phyloP scores from a whole-genome alignment of 2,888 invertebrate genomes.

The Leptinotarsa haldemani region DNA sequence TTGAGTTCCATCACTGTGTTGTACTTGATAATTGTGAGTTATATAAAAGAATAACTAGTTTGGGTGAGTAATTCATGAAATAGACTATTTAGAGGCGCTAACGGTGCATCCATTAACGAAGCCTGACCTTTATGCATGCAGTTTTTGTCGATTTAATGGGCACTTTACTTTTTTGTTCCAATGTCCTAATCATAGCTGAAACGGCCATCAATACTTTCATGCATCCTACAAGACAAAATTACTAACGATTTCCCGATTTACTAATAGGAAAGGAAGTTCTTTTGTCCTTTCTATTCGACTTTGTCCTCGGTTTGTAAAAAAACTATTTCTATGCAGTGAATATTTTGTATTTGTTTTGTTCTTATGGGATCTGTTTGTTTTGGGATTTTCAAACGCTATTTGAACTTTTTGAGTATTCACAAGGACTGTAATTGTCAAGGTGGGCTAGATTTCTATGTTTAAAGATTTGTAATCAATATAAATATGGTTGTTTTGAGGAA shows the following conservation, averaged over 20 bases:
- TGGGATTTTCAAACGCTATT: not conserved
- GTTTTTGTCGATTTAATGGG: not conserved
- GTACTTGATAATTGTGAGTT: slow-evolving; percentile 2
- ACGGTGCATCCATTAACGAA: slow-evolving; percentile 1
- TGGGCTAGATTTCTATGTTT: not conserved
- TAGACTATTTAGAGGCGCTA: not conserved
- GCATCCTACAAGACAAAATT: not conserved
- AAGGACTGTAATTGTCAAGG: not conserved
- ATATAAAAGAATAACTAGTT: slow-evolving; percentile 1
- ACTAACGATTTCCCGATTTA: not conserved
- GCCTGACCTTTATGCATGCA: not conserved
- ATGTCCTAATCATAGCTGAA: slow-evolving; percentile 6
- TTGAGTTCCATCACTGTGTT: not conserved
- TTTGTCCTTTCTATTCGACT: slow-evolving; percentile 12
- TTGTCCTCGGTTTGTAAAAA: not conserved
- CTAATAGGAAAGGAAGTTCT: not conserved
- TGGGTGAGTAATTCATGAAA: slow-evolving; percentile 13
- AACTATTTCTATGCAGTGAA: not conserved
- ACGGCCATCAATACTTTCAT: slow-evolving; percentile 9
- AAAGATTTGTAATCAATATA: no score
- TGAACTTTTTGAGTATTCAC: not conserved
- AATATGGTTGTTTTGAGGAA: no score
- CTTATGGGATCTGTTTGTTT: not conserved
- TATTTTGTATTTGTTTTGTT: slow-evolving; percentile 13
- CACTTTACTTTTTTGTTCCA: not conserved